Conservation (phyloP, 2,113 vertebrate species). For the Dendropsophus ebraccatus region DNA sequence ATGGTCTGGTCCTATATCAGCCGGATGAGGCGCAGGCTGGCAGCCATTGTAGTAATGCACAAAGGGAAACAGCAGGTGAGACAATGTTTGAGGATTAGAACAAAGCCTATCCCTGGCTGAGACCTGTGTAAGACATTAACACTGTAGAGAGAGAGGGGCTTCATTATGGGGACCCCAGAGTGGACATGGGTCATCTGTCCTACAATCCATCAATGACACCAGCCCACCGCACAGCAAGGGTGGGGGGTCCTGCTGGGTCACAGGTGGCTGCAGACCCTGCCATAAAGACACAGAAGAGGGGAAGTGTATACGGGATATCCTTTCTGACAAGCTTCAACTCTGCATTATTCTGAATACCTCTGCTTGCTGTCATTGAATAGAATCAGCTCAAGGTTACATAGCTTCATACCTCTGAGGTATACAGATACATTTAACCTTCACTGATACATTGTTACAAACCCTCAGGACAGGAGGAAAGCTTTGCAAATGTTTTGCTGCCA, state of each 20-base stretch:
- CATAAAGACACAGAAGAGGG: background rate
- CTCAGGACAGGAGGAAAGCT: too few relatives aligned
- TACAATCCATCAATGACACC: conserved; percentile 13
- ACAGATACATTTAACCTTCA: background rate
- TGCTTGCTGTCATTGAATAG: background rate
- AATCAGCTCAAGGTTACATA: background rate
- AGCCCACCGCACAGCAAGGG: background rate
- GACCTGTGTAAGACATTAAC: background rate
- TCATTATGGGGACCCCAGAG: background rate
- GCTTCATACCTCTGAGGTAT: background rate
- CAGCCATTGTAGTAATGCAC: background rate
- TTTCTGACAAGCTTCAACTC: background rate
- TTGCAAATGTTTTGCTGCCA: too few relatives aligned
- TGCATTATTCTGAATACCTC: background rate
- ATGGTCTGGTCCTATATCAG: background rate
- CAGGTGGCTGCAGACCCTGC: background rate
- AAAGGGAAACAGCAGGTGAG: conserved; percentile 31
- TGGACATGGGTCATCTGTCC: conserved; percentile 9
- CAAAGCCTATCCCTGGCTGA: background rate
- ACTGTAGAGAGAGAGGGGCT: background rate
- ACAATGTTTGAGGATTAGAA: background rate
- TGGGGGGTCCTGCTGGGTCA: background rate
- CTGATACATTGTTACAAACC: too few relatives aligned
- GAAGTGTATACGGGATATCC: too few relatives aligned
- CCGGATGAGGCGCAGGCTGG: background rate